A percentile compares a stretch with the other conserved stretches of the same genome.
Evolutionary conservation across 2,888 invertebrate genomes (phyloP).

Genomic region (Pollenia amentaria): DNA sequence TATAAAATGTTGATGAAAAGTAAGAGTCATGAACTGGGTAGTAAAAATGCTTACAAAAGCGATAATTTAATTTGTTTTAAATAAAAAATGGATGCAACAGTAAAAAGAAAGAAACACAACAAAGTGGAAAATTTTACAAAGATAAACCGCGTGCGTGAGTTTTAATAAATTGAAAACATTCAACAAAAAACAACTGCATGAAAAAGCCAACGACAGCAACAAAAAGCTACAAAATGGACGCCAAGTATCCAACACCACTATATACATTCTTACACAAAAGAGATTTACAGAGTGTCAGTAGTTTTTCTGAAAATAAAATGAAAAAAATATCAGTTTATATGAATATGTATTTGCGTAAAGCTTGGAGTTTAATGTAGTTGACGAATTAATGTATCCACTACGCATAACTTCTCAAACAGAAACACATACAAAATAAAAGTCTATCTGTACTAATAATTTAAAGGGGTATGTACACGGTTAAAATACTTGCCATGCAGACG

Average conservation of each 20-base stretch:
- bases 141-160: conserved; percentile 73
- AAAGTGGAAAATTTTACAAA: conserved; percentile 69
- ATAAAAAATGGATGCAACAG: conserved; percentile 67
- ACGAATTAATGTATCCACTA: no score
- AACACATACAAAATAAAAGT: no score
- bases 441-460: no score
- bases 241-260: conserved; percentile 31
- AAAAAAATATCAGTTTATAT: conserved; percentile 9
- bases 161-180: conserved; percentile 70
- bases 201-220: conserved; percentile 14
- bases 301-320: conserved; percentile 7
- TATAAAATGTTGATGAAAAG: conserved; percentile 56
- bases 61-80: conserved; percentile 71
- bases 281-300: conserved; percentile 34
- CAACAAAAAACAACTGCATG: conserved; percentile 9
- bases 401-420: no score
- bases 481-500: no score
- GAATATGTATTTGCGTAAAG: background rate
- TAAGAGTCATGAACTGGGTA: conserved; percentile 69
- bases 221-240: conserved; percentile 57
- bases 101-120: conserved; percentile 54
- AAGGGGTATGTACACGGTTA: no score
- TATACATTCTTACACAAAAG: conserved; percentile 8
- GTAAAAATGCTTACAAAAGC: conserved; percentile 67
- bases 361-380: no score